Evolutionary conservation across 2,797 vertebrate species (phyloP).

Genomic region (Pagetopsis macropterus): DNA sequence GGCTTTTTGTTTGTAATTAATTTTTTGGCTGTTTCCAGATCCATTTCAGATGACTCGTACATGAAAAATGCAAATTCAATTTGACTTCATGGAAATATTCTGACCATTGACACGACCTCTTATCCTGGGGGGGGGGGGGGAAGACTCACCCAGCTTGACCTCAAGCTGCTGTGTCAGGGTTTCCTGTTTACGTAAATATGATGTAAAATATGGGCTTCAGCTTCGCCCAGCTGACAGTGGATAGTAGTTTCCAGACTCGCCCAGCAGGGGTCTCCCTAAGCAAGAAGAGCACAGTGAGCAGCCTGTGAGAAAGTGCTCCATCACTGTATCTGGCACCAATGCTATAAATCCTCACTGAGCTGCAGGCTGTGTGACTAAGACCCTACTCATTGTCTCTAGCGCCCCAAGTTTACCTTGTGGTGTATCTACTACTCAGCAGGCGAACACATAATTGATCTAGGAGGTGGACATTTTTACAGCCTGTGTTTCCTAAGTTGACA

Average conservation of each 20-base stretch:
- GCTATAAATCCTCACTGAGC: slow-evolving; percentile 43
- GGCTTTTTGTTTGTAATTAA: slow-evolving; percentile 3
- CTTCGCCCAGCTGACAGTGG: not conserved
- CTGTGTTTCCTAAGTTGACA: slow-evolving; percentile 32
- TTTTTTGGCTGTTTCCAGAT: slow-evolving; percentile 19
- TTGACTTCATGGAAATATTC: slow-evolving; percentile 11
- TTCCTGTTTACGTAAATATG: not conserved
- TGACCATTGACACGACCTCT: not conserved
- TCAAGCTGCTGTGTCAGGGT: slow-evolving; percentile 11
- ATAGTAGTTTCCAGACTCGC: slow-evolving; percentile 26
- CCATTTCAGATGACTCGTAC: not conserved
- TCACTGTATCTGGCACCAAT: slow-evolving; percentile 24
- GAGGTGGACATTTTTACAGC: slow-evolving; percentile 43
- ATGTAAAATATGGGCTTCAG: not conserved
- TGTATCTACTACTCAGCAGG: slow-evolving; percentile 44
- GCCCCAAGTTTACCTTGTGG: slow-evolving; percentile 43
- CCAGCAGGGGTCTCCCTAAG: slow-evolving; percentile 69
- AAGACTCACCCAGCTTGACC: not conserved
- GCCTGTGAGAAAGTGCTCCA: slow-evolving; percentile 52
- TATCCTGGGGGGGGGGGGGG: rapidly evolving
- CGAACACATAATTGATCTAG: slow-evolving; percentile 41
- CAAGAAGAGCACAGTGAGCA: slow-evolving; percentile 32
- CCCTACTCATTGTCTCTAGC: slow-evolving; percentile 39
- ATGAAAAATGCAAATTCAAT: not conserved
- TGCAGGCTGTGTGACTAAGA: slow-evolving; percentile 47